These are phyloP conservation scores for Thamnophis sirtalis DNA, from an alignment of 2,113 vertebrate genomes.

Conservation along the genomic window DNA sequence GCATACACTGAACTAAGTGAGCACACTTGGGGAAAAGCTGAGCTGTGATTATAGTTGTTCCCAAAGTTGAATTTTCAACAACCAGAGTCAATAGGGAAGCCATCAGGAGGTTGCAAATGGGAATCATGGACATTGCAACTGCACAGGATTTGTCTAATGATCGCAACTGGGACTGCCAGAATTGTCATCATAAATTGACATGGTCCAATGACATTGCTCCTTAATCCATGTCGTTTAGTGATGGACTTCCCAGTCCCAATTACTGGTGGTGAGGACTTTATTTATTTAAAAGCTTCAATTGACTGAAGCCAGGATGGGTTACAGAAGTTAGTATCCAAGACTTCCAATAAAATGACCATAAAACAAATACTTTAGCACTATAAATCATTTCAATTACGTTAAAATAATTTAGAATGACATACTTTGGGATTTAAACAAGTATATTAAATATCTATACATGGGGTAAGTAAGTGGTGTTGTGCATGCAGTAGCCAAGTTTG, in stretches of 20 bases:
- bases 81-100: background rate
- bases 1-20: background rate
- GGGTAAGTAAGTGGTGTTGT: background rate
- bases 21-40: background rate
- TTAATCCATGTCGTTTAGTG: background rate
- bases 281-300: background rate
- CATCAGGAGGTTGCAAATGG: background rate
- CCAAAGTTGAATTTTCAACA: background rate
- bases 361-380: background rate
- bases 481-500: background rate
- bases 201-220: background rate
- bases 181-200: background rate
- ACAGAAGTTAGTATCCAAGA: background rate
- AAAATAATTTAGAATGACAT: background rate
- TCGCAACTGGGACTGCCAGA: background rate
- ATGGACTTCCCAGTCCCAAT: background rate
- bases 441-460: background rate
- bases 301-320: background rate
- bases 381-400: background rate
- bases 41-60: background rate
- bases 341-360: background rate
- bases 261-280: background rate
- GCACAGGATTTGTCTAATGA: background rate
- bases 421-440: background rate
- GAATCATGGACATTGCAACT: background rate